Evolutionary conservation across 2,797 vertebrate species (phyloP), one percentile per base, ranked within the genome.

Genomic region (Catharus ustulatus): DNA sequence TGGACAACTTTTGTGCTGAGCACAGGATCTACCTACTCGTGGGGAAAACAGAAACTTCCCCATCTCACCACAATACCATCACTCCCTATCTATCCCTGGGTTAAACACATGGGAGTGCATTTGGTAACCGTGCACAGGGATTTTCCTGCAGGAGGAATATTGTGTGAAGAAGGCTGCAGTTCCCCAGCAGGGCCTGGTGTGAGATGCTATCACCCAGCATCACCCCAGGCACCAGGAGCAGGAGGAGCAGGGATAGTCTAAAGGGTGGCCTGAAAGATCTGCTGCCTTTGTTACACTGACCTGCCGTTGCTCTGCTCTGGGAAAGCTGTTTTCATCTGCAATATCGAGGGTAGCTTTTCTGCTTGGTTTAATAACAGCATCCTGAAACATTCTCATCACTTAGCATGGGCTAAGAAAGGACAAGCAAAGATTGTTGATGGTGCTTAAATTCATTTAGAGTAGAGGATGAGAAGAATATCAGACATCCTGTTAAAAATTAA

Each of bases 11-110:
- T 57, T 46, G 23, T 69, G 81, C 69, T 94, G 64, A 91, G 58
- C 58, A 55, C 21, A 66, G 58, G 29, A n/a, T 75, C 43, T 43
- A 0, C 34, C 38, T 3, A 1, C 54, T 89, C 0, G 0, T 59
- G 68, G 62, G 75, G 84, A 95, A 92, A 91, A 68, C 68, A 85
- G 78, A 79, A 87, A 54, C 75, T 77, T 94, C 69, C 51, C 48
- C 52, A 89, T 89, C 93, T 94, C 58, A 80, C 94, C 94, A 75
- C 87, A 84, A 3, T 17, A 75, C 69, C 78, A 42, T 34, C 0
- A 0, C 22, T 89, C 75, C 72, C 34, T 71, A 55, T 55, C 75
- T 89, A 17, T 17, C 42, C 61, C 29, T 1, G 3, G 30, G 24
- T 49, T 49, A 36, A 85, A 86, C 61, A 64, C 54, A 43, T 6